phyloP scores from a whole-genome alignment of 2,113 vertebrate genomes.

The Fregetta grallaria region DNA sequence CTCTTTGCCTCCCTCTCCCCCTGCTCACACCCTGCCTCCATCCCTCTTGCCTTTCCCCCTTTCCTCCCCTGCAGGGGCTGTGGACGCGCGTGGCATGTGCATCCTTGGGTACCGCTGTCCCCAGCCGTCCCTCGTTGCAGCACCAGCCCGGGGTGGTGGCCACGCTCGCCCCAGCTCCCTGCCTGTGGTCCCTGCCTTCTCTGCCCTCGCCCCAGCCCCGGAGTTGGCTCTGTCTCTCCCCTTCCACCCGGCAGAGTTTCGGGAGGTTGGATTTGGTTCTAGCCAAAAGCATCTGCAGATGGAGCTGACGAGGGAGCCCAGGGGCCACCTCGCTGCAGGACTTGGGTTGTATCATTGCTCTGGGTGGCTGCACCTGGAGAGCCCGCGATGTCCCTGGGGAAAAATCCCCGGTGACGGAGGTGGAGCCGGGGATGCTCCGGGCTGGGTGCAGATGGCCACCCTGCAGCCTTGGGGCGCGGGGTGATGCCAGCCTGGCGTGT shows the following conservation, averaged over 20 bases:
- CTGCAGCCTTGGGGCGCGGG: background rate
- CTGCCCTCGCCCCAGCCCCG: background rate
- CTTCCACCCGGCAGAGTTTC: background rate
- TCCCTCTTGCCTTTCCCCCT: background rate
- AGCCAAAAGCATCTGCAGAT: background rate
- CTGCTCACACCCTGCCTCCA: background rate
- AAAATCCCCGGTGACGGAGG: background rate
- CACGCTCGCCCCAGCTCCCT: background rate
- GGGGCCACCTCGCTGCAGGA: background rate
- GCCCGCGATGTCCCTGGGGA: background rate
- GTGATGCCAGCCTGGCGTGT: accelerated
- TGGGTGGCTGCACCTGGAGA: background rate
- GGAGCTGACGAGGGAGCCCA: background rate
- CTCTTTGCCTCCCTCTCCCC: background rate
- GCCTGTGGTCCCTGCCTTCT: background rate
- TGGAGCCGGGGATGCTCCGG: background rate
- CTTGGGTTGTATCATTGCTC: background rate
- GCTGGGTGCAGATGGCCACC: background rate
- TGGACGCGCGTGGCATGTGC: background rate
- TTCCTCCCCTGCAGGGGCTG: background rate
- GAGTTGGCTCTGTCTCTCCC: background rate
- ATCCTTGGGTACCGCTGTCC: background rate
- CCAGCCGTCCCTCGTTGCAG: background rate
- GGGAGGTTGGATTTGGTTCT: background rate
- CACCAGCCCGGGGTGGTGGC: background rate